Percentiles rank a stretch among this genome's conserved stretches.
These are phyloP conservation scores for Panagrolaimus sp. DNA, from an alignment of 1,140 invertebrate genomes.

Conservation along the genomic window DNA sequence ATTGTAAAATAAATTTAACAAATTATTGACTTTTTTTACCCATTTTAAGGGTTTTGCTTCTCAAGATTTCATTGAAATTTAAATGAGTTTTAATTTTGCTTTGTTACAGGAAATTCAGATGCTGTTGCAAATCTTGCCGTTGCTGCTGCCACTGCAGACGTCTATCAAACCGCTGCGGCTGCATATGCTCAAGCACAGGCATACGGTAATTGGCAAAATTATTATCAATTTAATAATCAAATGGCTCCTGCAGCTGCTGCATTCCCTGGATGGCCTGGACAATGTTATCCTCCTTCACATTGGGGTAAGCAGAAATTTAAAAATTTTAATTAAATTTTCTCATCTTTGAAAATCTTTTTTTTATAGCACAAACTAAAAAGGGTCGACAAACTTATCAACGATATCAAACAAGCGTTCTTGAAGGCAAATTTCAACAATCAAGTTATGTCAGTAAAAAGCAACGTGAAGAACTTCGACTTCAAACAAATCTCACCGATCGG, in stretches of 20 bases:
- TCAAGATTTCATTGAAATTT: background rate
- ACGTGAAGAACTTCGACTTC: conserved; percentile 46
- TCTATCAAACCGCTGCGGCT: conserved; percentile 36
- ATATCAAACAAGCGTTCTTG: conserved; percentile 61
- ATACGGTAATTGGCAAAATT: conserved; percentile 45
- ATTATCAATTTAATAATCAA: conserved; percentile 42
- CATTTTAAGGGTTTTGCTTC: too few species aligned
- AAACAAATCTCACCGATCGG: conserved; percentile 48
- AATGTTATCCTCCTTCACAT: conserved; percentile 31
- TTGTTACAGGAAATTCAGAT: conserved; percentile 21
- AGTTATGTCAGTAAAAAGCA: conserved; percentile 51
- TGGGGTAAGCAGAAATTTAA: conserved; percentile 44
- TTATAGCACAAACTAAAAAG: conserved; percentile 49
- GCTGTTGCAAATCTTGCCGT: conserved; percentile 14
- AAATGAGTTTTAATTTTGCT: conserved; percentile 1
- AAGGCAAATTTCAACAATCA: conserved; percentile 46
- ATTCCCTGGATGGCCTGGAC: conserved; percentile 42
- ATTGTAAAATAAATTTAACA: background rate
- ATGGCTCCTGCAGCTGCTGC: conserved; percentile 28
- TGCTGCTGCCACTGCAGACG: conserved; percentile 23
- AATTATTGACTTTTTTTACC: too few species aligned
- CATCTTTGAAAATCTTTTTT: conserved; percentile 7
- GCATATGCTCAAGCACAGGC: conserved; percentile 33
- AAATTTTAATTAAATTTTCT: background rate
- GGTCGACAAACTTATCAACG: conserved; percentile 63